Conservation (phyloP, 2,113 vertebrate genomes). For the Chloebia gouldiae region DNA sequence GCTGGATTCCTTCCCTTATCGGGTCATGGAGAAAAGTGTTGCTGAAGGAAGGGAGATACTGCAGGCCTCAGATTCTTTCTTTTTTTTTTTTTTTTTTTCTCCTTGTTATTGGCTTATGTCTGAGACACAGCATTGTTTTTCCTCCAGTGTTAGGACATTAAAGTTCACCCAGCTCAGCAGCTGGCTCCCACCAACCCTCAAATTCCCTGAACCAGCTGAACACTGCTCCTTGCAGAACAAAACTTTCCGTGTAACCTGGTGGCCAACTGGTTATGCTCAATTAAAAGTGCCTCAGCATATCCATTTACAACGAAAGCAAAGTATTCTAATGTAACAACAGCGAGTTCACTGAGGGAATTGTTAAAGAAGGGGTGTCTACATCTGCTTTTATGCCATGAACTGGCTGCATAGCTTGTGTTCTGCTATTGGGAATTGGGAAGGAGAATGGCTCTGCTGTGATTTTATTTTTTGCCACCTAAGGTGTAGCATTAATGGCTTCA, state of each 20-base stretch:
- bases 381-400: not conserved
- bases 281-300: not conserved
- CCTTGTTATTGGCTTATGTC: constrained; percentile 4
- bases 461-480: not conserved
- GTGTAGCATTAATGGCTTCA: not conserved
- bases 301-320: not conserved
- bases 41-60: not conserved
- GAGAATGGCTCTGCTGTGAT: not conserved
- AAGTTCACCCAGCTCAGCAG: constrained; percentile 7
- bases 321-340: not conserved
- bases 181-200: not conserved
- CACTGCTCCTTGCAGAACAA: not conserved
- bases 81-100: not conserved
- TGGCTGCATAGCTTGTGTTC: not conserved
- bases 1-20: not conserved
- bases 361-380: not conserved
- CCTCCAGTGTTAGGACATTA: not conserved
- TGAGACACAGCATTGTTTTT: constrained; percentile 24
- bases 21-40: not conserved
- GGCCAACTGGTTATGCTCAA: not conserved
- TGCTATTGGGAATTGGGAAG: not conserved
- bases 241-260: not conserved
- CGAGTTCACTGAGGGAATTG: not conserved
- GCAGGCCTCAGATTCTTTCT: not conserved
- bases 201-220: not conserved